Evolutionary conservation across 2,113 vertebrate genomes (phyloP), one percentile per base, ranked within the genome.

Genomic region (Cariama cristata): DNA sequence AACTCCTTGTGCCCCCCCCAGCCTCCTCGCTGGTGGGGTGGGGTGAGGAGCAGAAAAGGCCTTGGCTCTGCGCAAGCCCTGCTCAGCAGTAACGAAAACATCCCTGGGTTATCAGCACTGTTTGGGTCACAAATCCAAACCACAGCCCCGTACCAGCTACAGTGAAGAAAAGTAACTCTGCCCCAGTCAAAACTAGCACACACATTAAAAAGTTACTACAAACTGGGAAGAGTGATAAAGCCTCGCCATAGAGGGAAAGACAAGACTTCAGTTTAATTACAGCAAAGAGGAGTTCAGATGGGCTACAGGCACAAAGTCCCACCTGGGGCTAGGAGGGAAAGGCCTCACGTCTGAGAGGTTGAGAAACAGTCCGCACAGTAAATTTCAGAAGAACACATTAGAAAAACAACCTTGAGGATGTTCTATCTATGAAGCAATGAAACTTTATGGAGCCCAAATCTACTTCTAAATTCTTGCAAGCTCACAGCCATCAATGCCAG

Each of bases 281-380:
- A 71, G 32, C 4, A 12, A 52, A 38, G 55, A 74, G 42, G 10
- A 68, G 47, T 9, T 60, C 30, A 12, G 35, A 49, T 4, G 27
- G 49, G 9, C 40, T 33, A 6, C 62, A 17, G 69, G 71, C 42
- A 58, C 4, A 27, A 80, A 5, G 12, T 6, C 76, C 75, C 60
- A 30, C 13, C 21, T 0, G 2, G 26, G 14, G n/a, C 47, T 14
- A 9, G 21, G 8, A 55, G 42, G 32, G 42, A 55, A 84, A 28
- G 45, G 45, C 33, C 32, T n/a, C 52, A 32, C 0, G 0, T 10
- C 40, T 68, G 62, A 68, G 49, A 68, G 76, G n/a, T 0, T 47
- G n/a, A 60, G 21, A n/a, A 76, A 71, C 23, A 14, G 35, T 20
- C 38, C 62, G n/a, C 88, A 71, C 8, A 49, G 47, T 14, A 30